Evolutionary conservation across 92 coral and sea anemone species (phyloP), one percentile per base, ranked within the genome.

Genomic region (Chrysogorgia sp.): DNA sequence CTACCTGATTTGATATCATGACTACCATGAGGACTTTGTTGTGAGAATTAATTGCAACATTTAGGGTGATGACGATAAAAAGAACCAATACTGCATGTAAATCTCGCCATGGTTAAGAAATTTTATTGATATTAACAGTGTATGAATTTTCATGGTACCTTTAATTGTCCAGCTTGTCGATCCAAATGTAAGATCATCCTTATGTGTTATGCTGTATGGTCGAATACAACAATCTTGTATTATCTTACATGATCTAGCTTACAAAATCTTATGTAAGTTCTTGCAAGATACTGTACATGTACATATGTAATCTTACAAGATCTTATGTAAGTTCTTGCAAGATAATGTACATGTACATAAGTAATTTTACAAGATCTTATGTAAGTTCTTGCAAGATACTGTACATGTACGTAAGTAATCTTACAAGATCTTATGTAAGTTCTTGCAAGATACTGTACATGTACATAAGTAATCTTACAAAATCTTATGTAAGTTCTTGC

Each of bases 1-100:
- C 76, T 61, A 91, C 98, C 97, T 94, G 98, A 62, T 94, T 94
- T 1, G 98, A 94, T 29, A 94, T 81, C 92, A 94, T 89, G 71
- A 94, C 90, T 17, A 94, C 98, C 41, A 94, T 75, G 3, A 94
- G 82, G 10, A 96, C 97, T 75, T 94, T 94, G 85, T 88, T 94
- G 81, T 94, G 97, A 5, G 98, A 94, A 71, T 94, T 94, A 17
- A 94, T 96, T 5, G 98, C 98, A 10, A 94, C 98, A 62, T 94
- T 94, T 60, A 94, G 90, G 81, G 97, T 91, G 21, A 92, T 94
- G 34, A 97, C 96, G 82, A 91, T 97, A 71, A 94, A 94, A 21
- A 94, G 81, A 10, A 94, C 97, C 14, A 94, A 75, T 20, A 91
- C 89, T 20, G 96, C 89, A 45, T 94, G 98, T 33, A 94, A 83